Base-by-base conservation (phyloP, 92 coral and sea anemone species). In the Epizoanthus stellaris region DNA sequence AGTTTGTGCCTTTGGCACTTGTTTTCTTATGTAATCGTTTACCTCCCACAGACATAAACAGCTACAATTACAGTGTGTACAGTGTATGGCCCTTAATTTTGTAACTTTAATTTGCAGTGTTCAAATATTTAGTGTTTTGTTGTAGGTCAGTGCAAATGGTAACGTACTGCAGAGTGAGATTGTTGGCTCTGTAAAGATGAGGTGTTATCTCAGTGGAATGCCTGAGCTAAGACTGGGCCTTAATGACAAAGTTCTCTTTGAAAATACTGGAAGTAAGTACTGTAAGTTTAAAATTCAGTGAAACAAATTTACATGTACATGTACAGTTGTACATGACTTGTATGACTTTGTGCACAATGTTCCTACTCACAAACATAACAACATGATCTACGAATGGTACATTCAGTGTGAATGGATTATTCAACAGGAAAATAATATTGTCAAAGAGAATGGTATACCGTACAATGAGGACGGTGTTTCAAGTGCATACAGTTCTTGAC, bases 91-190 rank as follows among this genome's bases (percentile, higher is more conserved):
- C 54, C 13, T 49, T 7, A 6, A 13, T 7, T 49, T 49, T 8
- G 54, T 49, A 49, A 11, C 56, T 2, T 73, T 11, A 42, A 10
- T 3, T 19, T 10, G 4, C 25, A 36, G 13, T 56, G 21, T 64
- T 42, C 20, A 54, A 85, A 21, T 16, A 47, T 40, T 47, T 81
- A 23, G 66, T 68, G 16, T 66, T 54, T 70, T 66, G 5, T 69
- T 67, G 5, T 68, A 96, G 99, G 99, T 96, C 47, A 94, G 98
- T 80, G 93, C 98, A 64, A 92, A 87, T 92, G 99, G 97, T 3
- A 96, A 95, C 73, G 99, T 96, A 20, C 88, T 96, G 39, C 99
- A 96, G 83, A 96, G 99, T 89, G 99, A 96, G 60, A 96, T 96
- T 77, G 95, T 92, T 64, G 99, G 99, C 19, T 80, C 99, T 1